phyloP scores from a whole-genome alignment of 35 echinoderm and acorn worm species.

The Apostichopus parvimensis region DNA sequence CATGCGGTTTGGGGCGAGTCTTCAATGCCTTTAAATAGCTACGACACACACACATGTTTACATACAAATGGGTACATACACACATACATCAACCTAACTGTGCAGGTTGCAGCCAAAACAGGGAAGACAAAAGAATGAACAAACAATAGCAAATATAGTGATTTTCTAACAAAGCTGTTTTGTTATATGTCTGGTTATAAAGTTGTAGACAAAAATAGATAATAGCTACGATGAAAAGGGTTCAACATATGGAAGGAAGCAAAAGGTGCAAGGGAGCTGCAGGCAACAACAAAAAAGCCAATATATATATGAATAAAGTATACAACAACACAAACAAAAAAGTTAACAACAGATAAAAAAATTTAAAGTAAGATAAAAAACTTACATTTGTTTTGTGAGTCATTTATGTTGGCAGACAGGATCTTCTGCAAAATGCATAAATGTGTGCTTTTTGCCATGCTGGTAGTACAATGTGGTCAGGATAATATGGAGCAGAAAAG shows the following conservation, averaged over 20 bases:
- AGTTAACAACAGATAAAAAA: background rate
- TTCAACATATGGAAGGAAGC: background rate
- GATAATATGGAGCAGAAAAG: background rate
- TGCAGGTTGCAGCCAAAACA: too few species aligned
- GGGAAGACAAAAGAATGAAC: too few species aligned
- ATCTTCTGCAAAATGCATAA: background rate
- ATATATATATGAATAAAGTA: background rate
- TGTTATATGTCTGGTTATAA: too few species aligned
- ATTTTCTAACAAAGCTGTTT: too few species aligned
- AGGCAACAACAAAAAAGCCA: background rate
- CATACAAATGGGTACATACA: too few species aligned
- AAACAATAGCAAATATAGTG: too few species aligned
- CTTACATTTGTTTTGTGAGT: background rate
- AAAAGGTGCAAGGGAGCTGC: background rate
- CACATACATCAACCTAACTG: too few species aligned
- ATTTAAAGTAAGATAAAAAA: background rate
- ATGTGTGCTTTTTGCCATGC: slow-evolving; percentile 10
- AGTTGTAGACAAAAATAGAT: too few species aligned
- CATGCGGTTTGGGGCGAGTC: too few species aligned
- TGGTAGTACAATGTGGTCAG: background rate
- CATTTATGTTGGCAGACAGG: background rate
- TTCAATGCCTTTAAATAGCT: too few species aligned
- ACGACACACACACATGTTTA: too few species aligned
- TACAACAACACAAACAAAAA: background rate
- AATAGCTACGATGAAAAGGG: too few species aligned